Conservation (phyloP, 2,797 vertebrate genomes). For the Morelia viridis region DNA sequence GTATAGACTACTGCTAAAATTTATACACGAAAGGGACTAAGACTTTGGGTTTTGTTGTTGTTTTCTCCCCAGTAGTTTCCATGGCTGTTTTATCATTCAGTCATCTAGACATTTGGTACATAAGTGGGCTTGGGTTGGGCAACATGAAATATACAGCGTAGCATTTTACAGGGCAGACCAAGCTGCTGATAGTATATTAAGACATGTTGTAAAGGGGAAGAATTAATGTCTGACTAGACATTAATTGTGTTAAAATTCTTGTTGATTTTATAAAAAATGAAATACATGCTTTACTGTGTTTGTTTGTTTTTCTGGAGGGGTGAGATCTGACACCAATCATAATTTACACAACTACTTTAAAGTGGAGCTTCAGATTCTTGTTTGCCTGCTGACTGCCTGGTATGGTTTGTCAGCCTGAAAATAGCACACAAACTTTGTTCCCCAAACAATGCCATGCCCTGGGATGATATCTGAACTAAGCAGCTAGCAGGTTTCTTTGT, state of each 20-base stretch:
- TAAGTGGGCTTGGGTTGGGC: not conserved
- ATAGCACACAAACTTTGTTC: not conserved
- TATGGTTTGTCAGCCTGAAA: not conserved
- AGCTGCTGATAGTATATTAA: not conserved
- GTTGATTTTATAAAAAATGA: not conserved
- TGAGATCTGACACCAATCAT: not conserved
- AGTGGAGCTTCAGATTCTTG: not conserved
- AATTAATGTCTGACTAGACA: not conserved
- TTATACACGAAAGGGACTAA: not conserved
- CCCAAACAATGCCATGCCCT: not conserved
- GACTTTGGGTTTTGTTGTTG: not conserved
- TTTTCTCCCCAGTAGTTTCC: not conserved
- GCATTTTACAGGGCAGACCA: not conserved
- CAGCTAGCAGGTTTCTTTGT: not conserved
- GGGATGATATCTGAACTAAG: not conserved
- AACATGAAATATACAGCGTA: not conserved
- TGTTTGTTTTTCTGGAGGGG: not conserved
- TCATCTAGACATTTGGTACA: not conserved
- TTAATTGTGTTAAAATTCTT: not conserved
- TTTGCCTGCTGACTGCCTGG: not conserved
- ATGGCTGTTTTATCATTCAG: not conserved
- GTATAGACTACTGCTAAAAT: not conserved
- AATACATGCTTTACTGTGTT: not conserved
- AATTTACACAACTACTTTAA: not conserved
- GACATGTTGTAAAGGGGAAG: not conserved